Percentiles rank a stretch among this genome's conserved stretches.
Conservation (phyloP, 1,140 invertebrate species). For the Solenopsis fugax region DNA sequence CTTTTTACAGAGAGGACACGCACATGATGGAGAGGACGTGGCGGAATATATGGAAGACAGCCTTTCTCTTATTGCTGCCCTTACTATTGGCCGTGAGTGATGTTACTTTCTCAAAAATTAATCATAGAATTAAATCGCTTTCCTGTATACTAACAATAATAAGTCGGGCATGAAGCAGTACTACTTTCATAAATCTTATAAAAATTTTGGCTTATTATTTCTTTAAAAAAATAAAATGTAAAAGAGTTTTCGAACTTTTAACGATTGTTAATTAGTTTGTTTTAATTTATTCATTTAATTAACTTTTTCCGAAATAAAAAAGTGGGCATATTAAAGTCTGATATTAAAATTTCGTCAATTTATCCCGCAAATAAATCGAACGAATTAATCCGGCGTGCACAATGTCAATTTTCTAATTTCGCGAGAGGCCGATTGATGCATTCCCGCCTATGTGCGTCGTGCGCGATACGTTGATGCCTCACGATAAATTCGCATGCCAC, state of each 20-base stretch:
- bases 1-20: conserved; percentile 82
- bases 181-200: not conserved
- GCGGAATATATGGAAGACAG: conserved; percentile 83
- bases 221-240: too few species aligned
- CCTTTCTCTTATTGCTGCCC: conserved; percentile 80
- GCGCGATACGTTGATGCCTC: conserved; percentile 8
- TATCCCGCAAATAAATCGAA: conserved; percentile 12
- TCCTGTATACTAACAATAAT: not conserved
- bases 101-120: conserved; percentile 34
- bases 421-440: conserved; percentile 21
- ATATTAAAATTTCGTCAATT: not conserved
- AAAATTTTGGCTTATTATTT: not conserved
- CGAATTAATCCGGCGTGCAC: not conserved
- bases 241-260: not conserved
- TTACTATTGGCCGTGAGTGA: conserved; percentile 84
- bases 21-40: conserved; percentile 84
- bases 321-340: not conserved
- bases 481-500: conserved; percentile 42
- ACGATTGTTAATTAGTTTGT: not conserved
- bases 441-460: not conserved
- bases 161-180: not conserved
- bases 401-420: conserved; percentile 36
- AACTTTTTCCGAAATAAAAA: not conserved
- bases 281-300: not conserved
- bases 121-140: not conserved